Evolutionary conservation across 2,888 invertebrate species (phyloP).

Genomic region (Thereva nobilitata): DNA sequence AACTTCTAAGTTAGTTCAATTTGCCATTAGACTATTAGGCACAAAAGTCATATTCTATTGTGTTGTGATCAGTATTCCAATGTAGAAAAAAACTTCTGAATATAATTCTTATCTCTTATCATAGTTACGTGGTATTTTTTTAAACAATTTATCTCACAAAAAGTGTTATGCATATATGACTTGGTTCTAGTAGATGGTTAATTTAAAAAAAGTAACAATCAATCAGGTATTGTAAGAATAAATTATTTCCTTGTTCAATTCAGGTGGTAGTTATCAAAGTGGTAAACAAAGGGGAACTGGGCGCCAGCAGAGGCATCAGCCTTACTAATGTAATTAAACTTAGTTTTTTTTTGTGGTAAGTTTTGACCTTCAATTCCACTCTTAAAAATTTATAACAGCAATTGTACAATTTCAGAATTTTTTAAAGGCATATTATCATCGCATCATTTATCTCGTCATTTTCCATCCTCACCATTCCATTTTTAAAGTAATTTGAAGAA

Average conservation of each 20-base stretch:
- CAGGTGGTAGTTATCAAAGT: conserved; percentile 68
- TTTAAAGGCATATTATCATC: conserved; percentile 25
- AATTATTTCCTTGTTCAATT: conserved; percentile 15
- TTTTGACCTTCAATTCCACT: background rate
- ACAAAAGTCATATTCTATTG: too few species aligned
- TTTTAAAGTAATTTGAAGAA: conserved; percentile 35
- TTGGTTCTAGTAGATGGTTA: conserved; percentile 11
- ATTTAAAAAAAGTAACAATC: conserved; percentile 3
- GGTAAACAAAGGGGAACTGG: conserved; percentile 84
- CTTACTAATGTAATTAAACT: conserved; percentile 65
- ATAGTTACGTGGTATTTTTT: conserved; percentile 6
- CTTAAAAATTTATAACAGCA: background rate
- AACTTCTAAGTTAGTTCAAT: too few species aligned
- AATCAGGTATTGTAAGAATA: conserved; percentile 6
- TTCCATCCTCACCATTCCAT: conserved; percentile 44
- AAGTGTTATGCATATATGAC: conserved; percentile 22
- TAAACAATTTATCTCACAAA: conserved; percentile 2
- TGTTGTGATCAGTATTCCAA: conserved; percentile 3
- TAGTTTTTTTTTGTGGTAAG: conserved; percentile 38
- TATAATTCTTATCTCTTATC: background rate
- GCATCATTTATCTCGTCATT: conserved; percentile 35
- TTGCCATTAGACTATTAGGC: too few species aligned
- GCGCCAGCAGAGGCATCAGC: conserved; percentile 86
- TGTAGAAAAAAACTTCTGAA: conserved; percentile 1
- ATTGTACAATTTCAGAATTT: conserved; percentile 22